Evolutionary conservation across 2,888 invertebrate genomes (phyloP), one percentile per base, ranked within the genome.

Genomic region (Ceriagrion tenellum): DNA sequence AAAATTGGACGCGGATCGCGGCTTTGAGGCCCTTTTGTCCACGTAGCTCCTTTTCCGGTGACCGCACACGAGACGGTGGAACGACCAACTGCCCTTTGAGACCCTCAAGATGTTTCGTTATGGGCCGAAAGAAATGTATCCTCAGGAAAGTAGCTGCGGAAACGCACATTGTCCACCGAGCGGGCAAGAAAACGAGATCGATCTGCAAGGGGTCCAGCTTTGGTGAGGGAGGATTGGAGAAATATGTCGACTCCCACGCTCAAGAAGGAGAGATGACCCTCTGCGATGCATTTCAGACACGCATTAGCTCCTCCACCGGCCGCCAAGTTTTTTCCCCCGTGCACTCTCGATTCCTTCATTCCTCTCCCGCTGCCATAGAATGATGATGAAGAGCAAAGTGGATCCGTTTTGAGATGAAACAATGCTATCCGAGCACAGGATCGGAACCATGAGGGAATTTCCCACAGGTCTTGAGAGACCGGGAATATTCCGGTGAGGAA

Each of bases 1-100:
- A 93, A 93, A 93, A 93, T 93, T 74, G 93, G 93, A 93, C 63
- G 93, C 93, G 93, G 93, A 93, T 40, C 40, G 93, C 55, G 93
- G 74, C 59, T 63, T 88, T 63, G 40, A 69, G 26, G 91, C 63
- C 56, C 59, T 56, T 93, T 93, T 69, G 69, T 74, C 93, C 69
- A 13, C 10, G 69, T 12, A 69, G 10, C 69, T 47, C 69, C 89
- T 89, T 89, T 55, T 55, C 55, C 55, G 69, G 93, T 26, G 18
- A 26, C 47, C 47, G 69, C 63, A 69, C 40, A 26, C 23, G 47
- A 47, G 55, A 26, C 12, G 26, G 16, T 20, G 89, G 40, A 74
- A n/a, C 93, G 93, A 47, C 59, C 63, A 35, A 47, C 63, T 63
- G 91, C 91, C 91, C 91, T 30, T 35, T 30, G 59, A 59, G 55